phyloP scores from a whole-genome alignment of 1,140 invertebrate species.

The Drepana arcuata region DNA sequence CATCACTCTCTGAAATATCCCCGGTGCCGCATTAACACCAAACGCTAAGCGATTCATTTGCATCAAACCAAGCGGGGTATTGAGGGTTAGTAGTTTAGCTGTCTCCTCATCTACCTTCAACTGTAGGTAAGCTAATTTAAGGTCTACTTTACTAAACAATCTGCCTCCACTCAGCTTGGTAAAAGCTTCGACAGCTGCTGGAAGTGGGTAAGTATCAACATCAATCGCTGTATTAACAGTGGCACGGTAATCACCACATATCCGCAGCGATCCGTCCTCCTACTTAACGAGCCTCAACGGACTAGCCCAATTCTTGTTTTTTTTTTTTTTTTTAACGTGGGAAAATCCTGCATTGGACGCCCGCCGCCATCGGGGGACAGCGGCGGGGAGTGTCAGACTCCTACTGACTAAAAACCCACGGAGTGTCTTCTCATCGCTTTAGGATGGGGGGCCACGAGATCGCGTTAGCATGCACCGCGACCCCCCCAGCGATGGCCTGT shows the following conservation, averaged over 20 bases:
- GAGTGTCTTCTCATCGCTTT: too few relatives aligned
- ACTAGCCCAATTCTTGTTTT: background rate
- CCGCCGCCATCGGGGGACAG: too few relatives aligned
- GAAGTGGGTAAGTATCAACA: background rate
- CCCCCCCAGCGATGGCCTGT: too few relatives aligned
- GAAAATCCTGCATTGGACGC: too few relatives aligned
- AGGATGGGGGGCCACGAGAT: too few relatives aligned
- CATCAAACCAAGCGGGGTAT: slow-evolving; percentile 56
- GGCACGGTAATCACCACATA: background rate
- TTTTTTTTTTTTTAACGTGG: too few relatives aligned
- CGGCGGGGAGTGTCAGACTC: too few relatives aligned
- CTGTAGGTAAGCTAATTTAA: slow-evolving; percentile 32
- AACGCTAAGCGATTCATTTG: slow-evolving; percentile 57
- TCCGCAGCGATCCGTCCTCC: background rate
- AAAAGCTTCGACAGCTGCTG: background rate
- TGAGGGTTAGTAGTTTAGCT: slow-evolving; percentile 24
- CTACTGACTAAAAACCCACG: too few relatives aligned
- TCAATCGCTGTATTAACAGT: background rate
- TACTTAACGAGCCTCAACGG: background rate
- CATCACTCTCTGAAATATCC: slow-evolving; percentile 43
- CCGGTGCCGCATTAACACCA: slow-evolving; percentile 54
- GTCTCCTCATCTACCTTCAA: slow-evolving; percentile 32
- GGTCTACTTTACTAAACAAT: slow-evolving; percentile 17
- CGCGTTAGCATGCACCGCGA: too few relatives aligned
- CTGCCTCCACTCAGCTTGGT: background rate